Conservation (phyloP, 1,140 invertebrate species). For the Drosophila erecta region DNA sequence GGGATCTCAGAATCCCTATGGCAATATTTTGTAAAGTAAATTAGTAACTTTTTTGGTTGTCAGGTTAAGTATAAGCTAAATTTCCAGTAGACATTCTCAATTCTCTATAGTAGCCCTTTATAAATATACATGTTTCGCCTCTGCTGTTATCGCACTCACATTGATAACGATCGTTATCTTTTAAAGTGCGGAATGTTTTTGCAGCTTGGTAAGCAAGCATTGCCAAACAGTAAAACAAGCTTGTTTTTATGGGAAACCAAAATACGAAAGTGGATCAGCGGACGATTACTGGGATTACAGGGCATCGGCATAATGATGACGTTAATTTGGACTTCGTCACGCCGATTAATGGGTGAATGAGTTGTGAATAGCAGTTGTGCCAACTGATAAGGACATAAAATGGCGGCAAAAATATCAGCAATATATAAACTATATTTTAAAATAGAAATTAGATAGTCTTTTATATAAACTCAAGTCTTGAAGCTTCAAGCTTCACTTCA, state of each 20-base stretch:
- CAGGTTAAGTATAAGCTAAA: too few relatives aligned
- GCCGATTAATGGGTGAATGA: constrained; percentile 28
- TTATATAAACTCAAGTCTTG: too few relatives aligned
- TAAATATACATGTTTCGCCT: neutral
- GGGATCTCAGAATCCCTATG: too few relatives aligned
- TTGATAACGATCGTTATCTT: constrained; percentile 23
- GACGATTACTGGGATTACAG: constrained; percentile 39
- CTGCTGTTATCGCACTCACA: constrained; percentile 8
- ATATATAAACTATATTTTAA: neutral
- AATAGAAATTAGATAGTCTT: too few relatives aligned
- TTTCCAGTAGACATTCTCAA: too few relatives aligned
- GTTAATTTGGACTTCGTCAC: constrained; percentile 16
- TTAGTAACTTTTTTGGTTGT: too few relatives aligned
- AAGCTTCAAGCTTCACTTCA: too few relatives aligned
- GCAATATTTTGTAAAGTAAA: too few relatives aligned
- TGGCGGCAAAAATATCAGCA: neutral
- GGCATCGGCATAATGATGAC: constrained; percentile 23
- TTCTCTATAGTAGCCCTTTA: neutral
- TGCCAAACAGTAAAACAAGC: neutral
- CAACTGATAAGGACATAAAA: constrained; percentile 9
- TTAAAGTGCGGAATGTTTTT: constrained; percentile 14
- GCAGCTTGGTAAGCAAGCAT: constrained; percentile 18
- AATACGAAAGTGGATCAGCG: constrained; percentile 3
- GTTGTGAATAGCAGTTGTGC: neutral
- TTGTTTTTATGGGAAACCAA: neutral